phyloP scores from a whole-genome alignment of 2,797 vertebrate species.

The Chlorospingus semifuscus region DNA sequence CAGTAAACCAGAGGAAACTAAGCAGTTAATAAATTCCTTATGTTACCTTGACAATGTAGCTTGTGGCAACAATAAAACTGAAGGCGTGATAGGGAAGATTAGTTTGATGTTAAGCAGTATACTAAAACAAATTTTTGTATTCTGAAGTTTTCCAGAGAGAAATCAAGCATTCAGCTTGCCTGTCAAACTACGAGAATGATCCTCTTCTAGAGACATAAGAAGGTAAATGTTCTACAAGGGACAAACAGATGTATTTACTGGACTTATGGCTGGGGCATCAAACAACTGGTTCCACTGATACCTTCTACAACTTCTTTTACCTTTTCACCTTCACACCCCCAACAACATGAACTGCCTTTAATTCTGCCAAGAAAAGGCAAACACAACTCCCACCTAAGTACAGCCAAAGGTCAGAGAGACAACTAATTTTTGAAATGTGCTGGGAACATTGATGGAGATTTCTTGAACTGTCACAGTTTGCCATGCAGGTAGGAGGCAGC shows the following conservation, averaged over 20 bases:
- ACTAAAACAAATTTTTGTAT: background rate
- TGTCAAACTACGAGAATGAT: background rate
- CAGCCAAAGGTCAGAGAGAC: background rate
- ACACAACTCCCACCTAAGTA: background rate
- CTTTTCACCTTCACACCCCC: background rate
- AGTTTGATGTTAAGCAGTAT: background rate
- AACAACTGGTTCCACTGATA: background rate
- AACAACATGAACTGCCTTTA: background rate
- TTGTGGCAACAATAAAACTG: background rate
- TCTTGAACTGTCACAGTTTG: background rate
- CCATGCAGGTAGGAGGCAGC: background rate
- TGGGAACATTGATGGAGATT: background rate
- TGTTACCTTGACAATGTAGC: slow-evolving; percentile 21
- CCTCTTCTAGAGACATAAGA: background rate
- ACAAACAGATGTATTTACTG: background rate
- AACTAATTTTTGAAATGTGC: background rate
- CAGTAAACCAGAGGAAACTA: background rate
- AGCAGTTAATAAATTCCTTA: slow-evolving; percentile 37
- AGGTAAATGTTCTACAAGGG: background rate
- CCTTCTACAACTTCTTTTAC: background rate
- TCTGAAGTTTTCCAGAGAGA: background rate
- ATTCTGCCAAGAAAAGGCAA: background rate
- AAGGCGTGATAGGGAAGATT: background rate
- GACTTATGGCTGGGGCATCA: background rate
- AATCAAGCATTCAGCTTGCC: background rate